Conservation (phyloP, 2,888 invertebrate species). For the Euplexia lucipara region DNA sequence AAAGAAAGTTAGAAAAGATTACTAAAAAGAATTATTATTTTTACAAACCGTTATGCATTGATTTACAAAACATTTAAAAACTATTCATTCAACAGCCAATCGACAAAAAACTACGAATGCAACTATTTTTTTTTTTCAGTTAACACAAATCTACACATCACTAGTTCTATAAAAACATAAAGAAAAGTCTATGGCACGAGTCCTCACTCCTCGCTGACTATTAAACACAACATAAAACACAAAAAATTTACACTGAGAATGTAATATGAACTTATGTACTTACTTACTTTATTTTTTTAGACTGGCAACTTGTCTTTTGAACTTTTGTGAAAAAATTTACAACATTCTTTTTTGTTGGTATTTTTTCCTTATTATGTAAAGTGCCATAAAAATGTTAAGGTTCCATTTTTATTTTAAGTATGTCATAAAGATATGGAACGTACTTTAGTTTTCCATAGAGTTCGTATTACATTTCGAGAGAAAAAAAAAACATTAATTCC, state of each 20-base stretch:
- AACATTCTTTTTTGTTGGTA: too few relatives aligned
- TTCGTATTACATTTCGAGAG: slow-evolving; percentile 55
- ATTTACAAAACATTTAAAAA: slow-evolving; percentile 2
- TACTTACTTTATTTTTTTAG: neutral
- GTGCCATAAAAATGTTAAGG: too few relatives aligned
- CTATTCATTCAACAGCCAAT: slow-evolving; percentile 53
- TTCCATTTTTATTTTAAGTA: too few relatives aligned
- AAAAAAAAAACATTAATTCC: slow-evolving; percentile 49
- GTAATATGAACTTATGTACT: slow-evolving; percentile 41
- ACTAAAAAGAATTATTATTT: neutral
- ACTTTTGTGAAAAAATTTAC: too few relatives aligned
- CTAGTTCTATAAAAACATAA: slow-evolving; percentile 53
- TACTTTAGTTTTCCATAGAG: neutral
- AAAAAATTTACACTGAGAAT: slow-evolving; percentile 64
- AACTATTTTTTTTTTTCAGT: slow-evolving; percentile 23
- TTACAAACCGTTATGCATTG: slow-evolving; percentile 11
- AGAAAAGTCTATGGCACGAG: slow-evolving; percentile 71
- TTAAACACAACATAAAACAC: slow-evolving; percentile 76
- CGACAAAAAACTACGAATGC: slow-evolving; percentile 56
- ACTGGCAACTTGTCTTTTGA: neutral
- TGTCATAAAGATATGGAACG: too few relatives aligned
- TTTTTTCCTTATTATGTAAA: too few relatives aligned
- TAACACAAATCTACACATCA: slow-evolving; percentile 58
- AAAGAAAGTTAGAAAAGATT: neutral
- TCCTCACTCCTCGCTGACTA: slow-evolving; percentile 78